Evolutionary conservation across 1,140 invertebrate species (phyloP).

Genomic region (Orchestia grillus): DNA sequence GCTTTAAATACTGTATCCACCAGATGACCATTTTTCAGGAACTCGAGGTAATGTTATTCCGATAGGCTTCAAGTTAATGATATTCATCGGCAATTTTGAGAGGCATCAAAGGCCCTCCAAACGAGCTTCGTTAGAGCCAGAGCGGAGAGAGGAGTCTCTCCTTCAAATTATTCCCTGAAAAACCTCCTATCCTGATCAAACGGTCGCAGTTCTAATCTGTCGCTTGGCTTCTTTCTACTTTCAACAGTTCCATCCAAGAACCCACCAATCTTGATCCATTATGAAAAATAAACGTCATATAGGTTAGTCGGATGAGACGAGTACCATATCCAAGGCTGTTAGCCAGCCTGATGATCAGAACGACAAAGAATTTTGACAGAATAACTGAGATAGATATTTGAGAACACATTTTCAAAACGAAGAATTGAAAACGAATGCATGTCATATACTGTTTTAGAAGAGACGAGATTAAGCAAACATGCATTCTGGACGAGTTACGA

Average conservation of each 20-base stretch:
- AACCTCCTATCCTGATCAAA: constrained; percentile 45
- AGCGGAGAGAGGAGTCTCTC: not conserved
- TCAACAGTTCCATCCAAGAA: not conserved
- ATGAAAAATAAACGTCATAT: not conserved
- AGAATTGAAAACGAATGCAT: not conserved
- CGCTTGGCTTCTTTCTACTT: not conserved
- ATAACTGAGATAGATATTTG: not conserved
- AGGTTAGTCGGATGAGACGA: not conserved
- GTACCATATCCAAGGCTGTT: too few species aligned
- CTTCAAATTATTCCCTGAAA: constrained; percentile 35
- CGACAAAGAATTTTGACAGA: not conserved
- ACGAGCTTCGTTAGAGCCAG: constrained; percentile 51
- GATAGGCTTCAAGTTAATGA: constrained; percentile 47
- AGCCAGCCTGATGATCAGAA: not conserved
- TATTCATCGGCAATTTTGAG: constrained; percentile 44
- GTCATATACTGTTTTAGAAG: not conserved
- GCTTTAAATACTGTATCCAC: constrained; percentile 15
- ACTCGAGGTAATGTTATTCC: constrained; percentile 13
- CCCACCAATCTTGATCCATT: not conserved
- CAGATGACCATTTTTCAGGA: constrained; percentile 25
- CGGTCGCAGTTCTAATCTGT: constrained; percentile 35
- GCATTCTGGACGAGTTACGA: not conserved
- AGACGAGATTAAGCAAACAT: not conserved
- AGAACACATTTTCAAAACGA: not conserved
- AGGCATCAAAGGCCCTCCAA: constrained; percentile 41